Conservation (phyloP, 2,113 vertebrate species). For the Vidua chalybeata region DNA sequence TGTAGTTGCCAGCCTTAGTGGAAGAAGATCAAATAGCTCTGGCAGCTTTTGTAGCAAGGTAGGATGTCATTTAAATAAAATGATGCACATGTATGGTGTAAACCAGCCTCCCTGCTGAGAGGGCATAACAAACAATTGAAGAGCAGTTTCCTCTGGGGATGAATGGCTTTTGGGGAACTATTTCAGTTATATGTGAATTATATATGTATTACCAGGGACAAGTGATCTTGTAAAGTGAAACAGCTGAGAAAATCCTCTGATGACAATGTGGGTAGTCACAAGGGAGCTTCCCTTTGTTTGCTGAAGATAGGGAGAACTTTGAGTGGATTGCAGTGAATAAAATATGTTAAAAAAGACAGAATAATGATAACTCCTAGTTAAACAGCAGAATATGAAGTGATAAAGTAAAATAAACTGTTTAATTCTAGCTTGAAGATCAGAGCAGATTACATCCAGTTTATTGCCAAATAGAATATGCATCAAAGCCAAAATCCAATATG, state of each 20-base stretch:
- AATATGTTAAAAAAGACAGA: neutral
- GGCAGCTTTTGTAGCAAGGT: slow-evolving; percentile 11
- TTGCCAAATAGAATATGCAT: neutral
- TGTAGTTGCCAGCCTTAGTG: slow-evolving; percentile 5
- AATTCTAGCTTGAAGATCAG: neutral
- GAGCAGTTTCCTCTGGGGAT: slow-evolving; percentile 1
- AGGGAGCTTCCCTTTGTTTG: neutral
- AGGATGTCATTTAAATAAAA: slow-evolving; percentile 49
- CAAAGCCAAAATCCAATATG: neutral
- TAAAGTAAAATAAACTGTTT: neutral
- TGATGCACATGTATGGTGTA: neutral
- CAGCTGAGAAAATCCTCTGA: slow-evolving; percentile 13
- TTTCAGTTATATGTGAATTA: slow-evolving; percentile 26
- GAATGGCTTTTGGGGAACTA: neutral
- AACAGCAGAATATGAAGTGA: neutral
- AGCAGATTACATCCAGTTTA: neutral
- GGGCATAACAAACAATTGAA: slow-evolving; percentile 37
- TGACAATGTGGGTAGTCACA: neutral
- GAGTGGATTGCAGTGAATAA: neutral
- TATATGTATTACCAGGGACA: slow-evolving; percentile 28
- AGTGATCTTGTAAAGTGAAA: slow-evolving; percentile 27
- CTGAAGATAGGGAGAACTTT: neutral
- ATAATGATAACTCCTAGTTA: neutral
- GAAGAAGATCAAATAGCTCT: slow-evolving; percentile 26
- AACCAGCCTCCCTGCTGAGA: neutral